These are phyloP conservation scores for Pipistrellus pipistrellus DNA, from an alignment of 2,797 vertebrate genomes.

Conservation along the genomic window DNA sequence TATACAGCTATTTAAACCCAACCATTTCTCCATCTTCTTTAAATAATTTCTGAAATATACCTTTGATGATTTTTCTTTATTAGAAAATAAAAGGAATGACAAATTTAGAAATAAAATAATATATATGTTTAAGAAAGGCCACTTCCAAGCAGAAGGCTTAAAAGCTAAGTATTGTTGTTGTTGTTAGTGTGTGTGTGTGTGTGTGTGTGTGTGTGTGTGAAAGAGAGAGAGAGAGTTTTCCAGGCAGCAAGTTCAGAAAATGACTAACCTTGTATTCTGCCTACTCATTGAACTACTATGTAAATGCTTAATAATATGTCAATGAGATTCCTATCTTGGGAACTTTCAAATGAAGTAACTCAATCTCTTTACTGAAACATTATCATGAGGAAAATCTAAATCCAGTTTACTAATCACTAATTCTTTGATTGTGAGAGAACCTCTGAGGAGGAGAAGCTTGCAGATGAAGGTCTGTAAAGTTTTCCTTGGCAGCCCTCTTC, in stretches of 20 bases:
- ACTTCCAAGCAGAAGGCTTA: not conserved
- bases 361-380: not conserved
- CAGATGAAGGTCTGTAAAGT: not conserved
- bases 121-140: not conserved
- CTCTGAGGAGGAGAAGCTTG: not conserved
- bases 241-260: not conserved
- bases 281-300: not conserved
- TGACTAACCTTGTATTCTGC: not conserved
- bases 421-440: not conserved
- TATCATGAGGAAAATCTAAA: not conserved
- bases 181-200: not conserved
- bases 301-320: not conserved
- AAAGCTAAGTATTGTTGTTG: not conserved
- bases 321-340: not conserved
- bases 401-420: not conserved
- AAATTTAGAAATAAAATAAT: constrained; percentile 13
- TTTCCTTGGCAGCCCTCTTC: not conserved
- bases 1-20: constrained; percentile 50
- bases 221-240: not conserved
- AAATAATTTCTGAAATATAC: constrained; percentile 32
- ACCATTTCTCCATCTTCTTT: not conserved
- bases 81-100: not conserved
- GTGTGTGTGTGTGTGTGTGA: too few species aligned
- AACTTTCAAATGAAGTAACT: not conserved
- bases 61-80: not conserved